These are phyloP conservation scores for Antheraea mylitta DNA, from an alignment of 1,140 invertebrate species.

Conservation along the genomic window DNA sequence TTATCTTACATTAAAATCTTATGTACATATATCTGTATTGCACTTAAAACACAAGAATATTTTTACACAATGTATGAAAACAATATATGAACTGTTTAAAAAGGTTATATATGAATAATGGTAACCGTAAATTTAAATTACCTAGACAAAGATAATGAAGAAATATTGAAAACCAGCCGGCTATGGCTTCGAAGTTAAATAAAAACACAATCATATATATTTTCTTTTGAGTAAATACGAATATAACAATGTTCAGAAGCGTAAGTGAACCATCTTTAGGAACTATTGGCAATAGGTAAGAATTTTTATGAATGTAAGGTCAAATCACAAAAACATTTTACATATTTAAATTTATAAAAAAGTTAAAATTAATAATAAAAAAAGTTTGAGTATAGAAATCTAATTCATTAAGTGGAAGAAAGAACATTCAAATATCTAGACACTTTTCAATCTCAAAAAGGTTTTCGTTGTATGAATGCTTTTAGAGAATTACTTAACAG, in stretches of 20 bases:
- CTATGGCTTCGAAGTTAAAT: not conserved
- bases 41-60: no score
- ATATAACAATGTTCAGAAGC: constrained; percentile 30
- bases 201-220: not conserved
- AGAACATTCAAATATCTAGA: not conserved
- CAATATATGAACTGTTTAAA: no score
- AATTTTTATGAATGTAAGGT: no score
- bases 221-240: not conserved
- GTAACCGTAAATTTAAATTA: no score
- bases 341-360: not conserved
- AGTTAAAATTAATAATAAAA: no score
- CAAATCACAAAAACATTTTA: not conserved
- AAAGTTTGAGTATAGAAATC: not conserved
- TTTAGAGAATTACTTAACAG: not conserved
- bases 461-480: not conserved
- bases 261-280: constrained; percentile 49
- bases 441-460: not conserved
- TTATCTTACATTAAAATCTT: no score
- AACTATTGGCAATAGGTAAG: constrained; percentile 40
- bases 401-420: not conserved
- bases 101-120: no score
- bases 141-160: no score
- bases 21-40: no score
- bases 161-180: not conserved
- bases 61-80: no score